Percentiles rank a stretch among this genome's conserved stretches.
These are phyloP conservation scores for Drosophila nebulosa DNA, from an alignment of 1,140 invertebrate genomes.

Conservation along the genomic window DNA sequence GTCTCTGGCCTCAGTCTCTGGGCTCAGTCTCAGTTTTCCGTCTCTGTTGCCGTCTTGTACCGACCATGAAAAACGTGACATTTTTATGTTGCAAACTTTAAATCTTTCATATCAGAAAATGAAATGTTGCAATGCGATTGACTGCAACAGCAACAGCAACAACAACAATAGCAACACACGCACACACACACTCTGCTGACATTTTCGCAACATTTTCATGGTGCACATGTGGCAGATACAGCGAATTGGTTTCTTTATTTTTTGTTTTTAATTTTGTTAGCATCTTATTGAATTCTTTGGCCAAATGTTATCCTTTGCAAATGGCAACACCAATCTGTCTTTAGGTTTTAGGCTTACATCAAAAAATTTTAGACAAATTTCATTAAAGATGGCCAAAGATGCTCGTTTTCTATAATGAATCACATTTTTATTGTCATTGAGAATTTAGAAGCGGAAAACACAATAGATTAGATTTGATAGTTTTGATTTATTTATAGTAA, in stretches of 20 bases:
- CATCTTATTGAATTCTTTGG: too few relatives aligned
- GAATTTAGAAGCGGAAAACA: too few relatives aligned
- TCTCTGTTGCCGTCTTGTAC: constrained; percentile 63
- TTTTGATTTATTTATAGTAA: too few relatives aligned
- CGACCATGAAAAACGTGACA: constrained; percentile 81
- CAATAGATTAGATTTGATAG: too few relatives aligned
- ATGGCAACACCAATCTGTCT: too few relatives aligned
- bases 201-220: constrained; percentile 42
- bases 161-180: constrained; percentile 33
- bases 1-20: constrained; percentile 10
- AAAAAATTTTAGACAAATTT: too few relatives aligned
- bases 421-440: too few relatives aligned
- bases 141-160: constrained; percentile 63
- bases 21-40: constrained; percentile 6
- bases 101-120: constrained; percentile 81
- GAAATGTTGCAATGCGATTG: constrained; percentile 79
- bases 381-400: too few relatives aligned
- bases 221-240: constrained; percentile 40
- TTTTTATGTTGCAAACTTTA: constrained; percentile 81
- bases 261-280: neutral
- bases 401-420: too few relatives aligned
- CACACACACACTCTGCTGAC: constrained; percentile 37
- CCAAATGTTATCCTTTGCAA: too few relatives aligned
- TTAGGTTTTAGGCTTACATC: too few relatives aligned
- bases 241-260: constrained; percentile 17